Conservation (phyloP, 2,888 invertebrate species). For the Hirtodrosophila histrioides region DNA sequence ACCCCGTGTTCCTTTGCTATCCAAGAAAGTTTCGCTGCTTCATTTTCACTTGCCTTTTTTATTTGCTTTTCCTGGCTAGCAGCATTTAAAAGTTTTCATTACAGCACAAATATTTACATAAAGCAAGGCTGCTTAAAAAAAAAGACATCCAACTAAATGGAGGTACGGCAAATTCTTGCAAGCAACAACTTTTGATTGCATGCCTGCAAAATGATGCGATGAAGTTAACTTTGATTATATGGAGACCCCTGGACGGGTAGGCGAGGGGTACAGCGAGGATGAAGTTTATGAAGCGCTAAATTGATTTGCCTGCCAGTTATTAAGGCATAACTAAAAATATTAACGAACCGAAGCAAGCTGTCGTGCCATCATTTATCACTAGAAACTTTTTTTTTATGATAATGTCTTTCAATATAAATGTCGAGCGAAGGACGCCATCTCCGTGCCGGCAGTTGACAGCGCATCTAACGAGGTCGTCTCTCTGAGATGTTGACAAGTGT, state of each 20-base stretch:
- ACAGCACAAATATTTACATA: constrained; percentile 50
- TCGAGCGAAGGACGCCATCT: constrained; percentile 51
- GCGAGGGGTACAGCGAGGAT: background rate
- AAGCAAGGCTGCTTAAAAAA: constrained; percentile 29
- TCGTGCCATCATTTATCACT: constrained; percentile 74
- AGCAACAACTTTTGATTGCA: constrained; percentile 55
- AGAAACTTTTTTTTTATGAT: constrained; percentile 45
- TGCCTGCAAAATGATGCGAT: constrained; percentile 28
- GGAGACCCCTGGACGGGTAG: background rate
- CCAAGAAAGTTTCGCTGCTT: constrained; percentile 56
- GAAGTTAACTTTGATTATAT: constrained; percentile 59
- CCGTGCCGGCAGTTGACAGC: constrained; percentile 47
- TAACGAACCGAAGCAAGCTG: constrained; percentile 62
- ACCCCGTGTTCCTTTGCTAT: constrained; percentile 27
- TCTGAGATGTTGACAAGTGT: constrained; percentile 50
- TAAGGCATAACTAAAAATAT: constrained; percentile 76
- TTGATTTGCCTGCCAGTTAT: constrained; percentile 72
- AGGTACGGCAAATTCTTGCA: constrained; percentile 13
- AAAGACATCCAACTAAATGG: constrained; percentile 6
- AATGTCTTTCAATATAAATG: constrained; percentile 45
- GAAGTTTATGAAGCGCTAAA: constrained; percentile 70
- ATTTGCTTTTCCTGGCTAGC: constrained; percentile 27
- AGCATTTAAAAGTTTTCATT: constrained; percentile 63
- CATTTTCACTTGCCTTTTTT: constrained; percentile 32
- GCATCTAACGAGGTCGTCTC: constrained; percentile 58